phyloP scores from a whole-genome alignment of 2,888 invertebrate genomes.

The Cosmia trapezina region DNA sequence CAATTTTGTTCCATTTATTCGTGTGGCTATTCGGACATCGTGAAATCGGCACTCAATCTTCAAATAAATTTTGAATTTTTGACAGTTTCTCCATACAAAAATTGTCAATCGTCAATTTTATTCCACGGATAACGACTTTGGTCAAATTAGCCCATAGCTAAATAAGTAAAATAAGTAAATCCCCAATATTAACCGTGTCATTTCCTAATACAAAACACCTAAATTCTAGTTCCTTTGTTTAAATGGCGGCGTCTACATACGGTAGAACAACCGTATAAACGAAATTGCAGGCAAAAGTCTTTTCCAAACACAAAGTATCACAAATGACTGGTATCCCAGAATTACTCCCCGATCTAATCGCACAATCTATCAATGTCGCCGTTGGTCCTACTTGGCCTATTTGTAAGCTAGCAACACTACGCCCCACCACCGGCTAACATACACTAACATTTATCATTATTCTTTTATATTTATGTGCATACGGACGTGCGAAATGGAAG shows the following conservation, averaged over 20 bases:
- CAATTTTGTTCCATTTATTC: too few species aligned
- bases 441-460: conserved; percentile 72
- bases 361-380: conserved; percentile 74
- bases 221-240: not conserved
- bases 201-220: not conserved
- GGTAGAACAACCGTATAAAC: conserved; percentile 8
- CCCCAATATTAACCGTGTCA: too few species aligned
- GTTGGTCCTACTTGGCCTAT: conserved; percentile 66
- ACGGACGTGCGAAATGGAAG: conserved; percentile 57
- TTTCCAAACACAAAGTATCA: conserved; percentile 56
- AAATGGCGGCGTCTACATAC: not conserved
- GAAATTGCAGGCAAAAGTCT: conserved; percentile 25
- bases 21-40: too few species aligned
- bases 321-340: conserved; percentile 59
- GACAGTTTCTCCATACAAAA: too few species aligned
- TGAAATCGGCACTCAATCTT: too few species aligned
- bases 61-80: too few species aligned
- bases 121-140: too few species aligned
- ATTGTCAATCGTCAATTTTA: too few species aligned
- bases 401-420: conserved; percentile 65
- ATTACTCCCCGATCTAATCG: conserved; percentile 68
- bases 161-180: too few species aligned
- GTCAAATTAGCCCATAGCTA: too few species aligned
- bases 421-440: conserved; percentile 43
- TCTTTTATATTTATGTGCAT: conserved; percentile 70